Evolutionary conservation across 2,888 invertebrate genomes (phyloP).

Genomic region (Lymantria monacha): DNA sequence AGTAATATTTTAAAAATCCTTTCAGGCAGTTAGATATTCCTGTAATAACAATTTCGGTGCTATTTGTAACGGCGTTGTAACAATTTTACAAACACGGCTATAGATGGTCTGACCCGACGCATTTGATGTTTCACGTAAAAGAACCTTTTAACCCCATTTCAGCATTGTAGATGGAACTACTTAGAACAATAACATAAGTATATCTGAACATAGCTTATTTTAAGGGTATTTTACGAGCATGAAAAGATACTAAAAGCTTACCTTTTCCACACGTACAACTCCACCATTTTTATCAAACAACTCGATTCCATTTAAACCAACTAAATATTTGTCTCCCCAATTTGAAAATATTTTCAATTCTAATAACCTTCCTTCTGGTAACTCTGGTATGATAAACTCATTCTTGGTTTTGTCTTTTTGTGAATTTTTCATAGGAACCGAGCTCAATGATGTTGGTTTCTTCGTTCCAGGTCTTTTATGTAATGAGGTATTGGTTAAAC

Average conservation of each 20-base stretch:
- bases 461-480: slow-evolving; percentile 40
- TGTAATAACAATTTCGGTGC: too few relatives aligned
- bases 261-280: slow-evolving; percentile 83
- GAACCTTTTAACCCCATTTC: too few relatives aligned
- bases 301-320: slow-evolving; percentile 91
- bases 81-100: too few relatives aligned
- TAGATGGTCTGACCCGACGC: too few relatives aligned
- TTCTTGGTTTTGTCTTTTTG: slow-evolving; percentile 49
- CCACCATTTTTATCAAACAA: slow-evolving; percentile 85
- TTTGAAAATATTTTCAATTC: slow-evolving; percentile 86
- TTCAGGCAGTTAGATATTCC: too few relatives aligned
- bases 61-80: too few relatives aligned
- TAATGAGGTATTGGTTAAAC: slow-evolving; percentile 27
- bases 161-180: too few relatives aligned
- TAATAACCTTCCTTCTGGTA: slow-evolving; percentile 86
- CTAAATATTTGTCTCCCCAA: slow-evolving; percentile 91
- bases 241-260: slow-evolving; percentile 41
- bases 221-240: too few relatives aligned
- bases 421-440: slow-evolving; percentile 41
- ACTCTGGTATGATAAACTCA: slow-evolving; percentile 88
- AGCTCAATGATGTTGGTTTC: slow-evolving; percentile 43
- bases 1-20: too few relatives aligned
- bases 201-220: too few relatives aligned
- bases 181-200: too few relatives aligned
- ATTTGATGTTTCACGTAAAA: too few relatives aligned